These are phyloP conservation scores for Prinia subflava DNA, from an alignment of 2,113 vertebrate species.

Conservation along the genomic window DNA sequence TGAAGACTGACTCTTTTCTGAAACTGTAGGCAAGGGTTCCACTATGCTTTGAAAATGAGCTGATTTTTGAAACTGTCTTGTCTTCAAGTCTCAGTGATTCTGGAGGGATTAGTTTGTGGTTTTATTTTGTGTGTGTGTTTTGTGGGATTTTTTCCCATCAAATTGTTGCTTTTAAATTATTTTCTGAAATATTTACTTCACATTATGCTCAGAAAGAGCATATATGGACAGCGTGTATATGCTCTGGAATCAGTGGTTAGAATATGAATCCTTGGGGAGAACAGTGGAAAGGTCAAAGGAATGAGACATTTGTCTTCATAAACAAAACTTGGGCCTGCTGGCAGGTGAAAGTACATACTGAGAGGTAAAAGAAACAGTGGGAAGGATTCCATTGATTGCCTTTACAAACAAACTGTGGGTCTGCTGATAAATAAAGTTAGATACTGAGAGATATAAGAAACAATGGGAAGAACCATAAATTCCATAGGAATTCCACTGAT, in stretches of 20 bases:
- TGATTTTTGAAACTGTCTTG: background rate
- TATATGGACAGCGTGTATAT: background rate
- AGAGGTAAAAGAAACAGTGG: too few relatives aligned
- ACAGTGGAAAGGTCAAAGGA: background rate
- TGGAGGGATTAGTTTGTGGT: fast-evolving
- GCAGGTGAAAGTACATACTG: too few relatives aligned
- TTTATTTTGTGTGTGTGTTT: background rate
- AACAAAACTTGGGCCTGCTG: too few relatives aligned
- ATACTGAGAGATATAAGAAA: too few relatives aligned
- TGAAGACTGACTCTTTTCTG: background rate
- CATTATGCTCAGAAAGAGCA: background rate
- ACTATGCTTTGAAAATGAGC: background rate
- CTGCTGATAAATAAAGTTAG: too few relatives aligned
- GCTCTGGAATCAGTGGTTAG: background rate
- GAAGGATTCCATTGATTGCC: too few relatives aligned
- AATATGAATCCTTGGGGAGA: background rate
- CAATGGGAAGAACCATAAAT: too few relatives aligned
- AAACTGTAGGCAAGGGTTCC: background rate
- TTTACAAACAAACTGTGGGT: too few relatives aligned
- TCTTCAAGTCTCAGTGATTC: background rate
- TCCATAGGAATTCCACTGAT: too few relatives aligned
- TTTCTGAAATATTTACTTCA: background rate
- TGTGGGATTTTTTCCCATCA: background rate
- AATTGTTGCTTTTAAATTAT: background rate
- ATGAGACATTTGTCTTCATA: too few relatives aligned